Evolutionary conservation across 2,113 vertebrate species (phyloP), one percentile per base, ranked within the genome.

Genomic region (Oriolus oriolus): DNA sequence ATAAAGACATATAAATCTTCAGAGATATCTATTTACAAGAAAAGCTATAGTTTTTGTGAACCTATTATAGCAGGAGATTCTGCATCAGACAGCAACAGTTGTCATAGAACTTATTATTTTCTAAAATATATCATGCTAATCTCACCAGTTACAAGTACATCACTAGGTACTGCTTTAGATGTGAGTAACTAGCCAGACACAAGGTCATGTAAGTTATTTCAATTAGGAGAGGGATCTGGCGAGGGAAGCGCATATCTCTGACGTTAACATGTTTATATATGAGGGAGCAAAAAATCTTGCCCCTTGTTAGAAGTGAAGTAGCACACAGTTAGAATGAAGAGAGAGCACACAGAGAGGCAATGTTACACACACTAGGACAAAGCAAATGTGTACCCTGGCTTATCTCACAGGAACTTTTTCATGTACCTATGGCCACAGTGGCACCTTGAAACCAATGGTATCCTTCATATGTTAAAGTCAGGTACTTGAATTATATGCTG

Each of bases 161-260:
- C 49, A 61, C 35, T 39, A 45, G 81, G 31, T 83, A 64, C 41
- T 85, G 39, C 68, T 85, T 90, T 68, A 87, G 87, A 87, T 37
- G n/a, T 56, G 28, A 96, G 44, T 60, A 79, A 50, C 41, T 73
- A 79, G 63, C 57, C 59, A 96, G 90, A 53, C 59, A 37, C 37
- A 80, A 79, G 92, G 79, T 94, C 65, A 68, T 53, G 50, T 49
- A 92, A 83, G 54, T 77, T 90, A 92, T 82, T 92, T 93, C 88
- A 90, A 39, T 93, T 95, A 92, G 84, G 50, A 93, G 57, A 85
- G 74, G 83, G 88, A 80, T 85, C 45, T 87, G 37, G 57, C 1
- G 1, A 93, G 66, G 50, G 59, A 93, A 92, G 44, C 23, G 64
- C 47, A 27, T 42, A 42, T 44, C 60, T 78, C 47, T 93, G 74